A percentile compares a stretch with the other conserved stretches of the same genome.
These are phyloP conservation scores for Himalopsyche kuldschensis DNA, from an alignment of 2,888 invertebrate genomes.

Conservation along the genomic window DNA sequence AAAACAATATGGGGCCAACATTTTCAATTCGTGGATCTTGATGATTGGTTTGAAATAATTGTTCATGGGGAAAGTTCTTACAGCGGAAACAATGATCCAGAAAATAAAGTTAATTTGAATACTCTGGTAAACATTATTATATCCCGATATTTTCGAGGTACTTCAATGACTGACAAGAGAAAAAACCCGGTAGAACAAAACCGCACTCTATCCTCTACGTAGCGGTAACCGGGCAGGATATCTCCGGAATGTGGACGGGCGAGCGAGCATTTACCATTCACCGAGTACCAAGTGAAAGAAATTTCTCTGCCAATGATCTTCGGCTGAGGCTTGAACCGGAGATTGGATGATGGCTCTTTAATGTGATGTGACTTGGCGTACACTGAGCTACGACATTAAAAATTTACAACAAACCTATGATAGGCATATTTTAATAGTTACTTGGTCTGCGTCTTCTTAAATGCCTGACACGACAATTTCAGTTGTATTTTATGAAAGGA, in stretches of 20 bases:
- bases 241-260: conserved; percentile 23
- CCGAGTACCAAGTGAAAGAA: not conserved
- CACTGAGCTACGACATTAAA: not conserved
- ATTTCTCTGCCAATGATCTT: not conserved
- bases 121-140: no score
- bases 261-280: not conserved
- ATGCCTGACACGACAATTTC: no score
- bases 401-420: not conserved
- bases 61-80: no score
- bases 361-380: not conserved
- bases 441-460: no score
- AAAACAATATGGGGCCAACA: no score
- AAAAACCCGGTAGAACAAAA: not conserved
- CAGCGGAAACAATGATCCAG: no score
- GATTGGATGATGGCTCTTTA: not conserved
- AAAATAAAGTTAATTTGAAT: no score
- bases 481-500: no score
- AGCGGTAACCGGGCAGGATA: conserved; percentile 27
- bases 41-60: no score
- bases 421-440: not conserved
- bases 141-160: not conserved
- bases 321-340: not conserved
- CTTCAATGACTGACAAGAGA: not conserved
- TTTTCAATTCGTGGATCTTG: no score
- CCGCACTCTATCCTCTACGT: not conserved